These are phyloP conservation scores for Dryadula phaetusa DNA, from an alignment of 2,888 invertebrate species.

Conservation along the genomic window DNA sequence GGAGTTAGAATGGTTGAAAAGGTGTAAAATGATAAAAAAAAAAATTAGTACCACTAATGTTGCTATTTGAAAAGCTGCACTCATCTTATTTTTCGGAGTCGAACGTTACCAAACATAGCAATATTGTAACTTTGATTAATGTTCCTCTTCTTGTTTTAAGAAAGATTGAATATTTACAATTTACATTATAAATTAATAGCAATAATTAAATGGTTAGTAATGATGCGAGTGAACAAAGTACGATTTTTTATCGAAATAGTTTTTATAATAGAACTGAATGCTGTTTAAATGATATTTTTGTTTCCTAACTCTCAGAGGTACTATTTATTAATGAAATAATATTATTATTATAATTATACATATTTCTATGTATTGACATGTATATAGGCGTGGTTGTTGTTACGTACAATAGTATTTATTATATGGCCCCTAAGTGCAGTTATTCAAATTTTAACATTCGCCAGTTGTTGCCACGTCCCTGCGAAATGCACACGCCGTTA, in stretches of 20 bases:
- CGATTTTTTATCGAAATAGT: slow-evolving; percentile 83
- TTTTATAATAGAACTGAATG: slow-evolving; percentile 81
- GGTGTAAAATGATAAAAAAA: slow-evolving; percentile 56
- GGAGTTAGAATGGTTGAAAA: slow-evolving; percentile 70
- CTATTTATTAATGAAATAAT: slow-evolving; percentile 85
- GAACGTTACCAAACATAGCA: slow-evolving; percentile 82
- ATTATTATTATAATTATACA: slow-evolving; percentile 82
- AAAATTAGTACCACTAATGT: slow-evolving; percentile 55
- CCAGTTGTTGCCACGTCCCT: slow-evolving; percentile 74
- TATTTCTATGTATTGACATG: slow-evolving; percentile 85
- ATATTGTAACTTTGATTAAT: slow-evolving; percentile 82
- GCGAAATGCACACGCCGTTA: slow-evolving; percentile 78
- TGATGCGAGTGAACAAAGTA: slow-evolving; percentile 80
- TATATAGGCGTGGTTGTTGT: slow-evolving; percentile 74
- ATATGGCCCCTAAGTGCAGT: slow-evolving; percentile 80
- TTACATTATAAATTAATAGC: slow-evolving; percentile 79
- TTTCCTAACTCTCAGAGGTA: slow-evolving; percentile 86
- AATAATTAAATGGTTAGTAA: slow-evolving; percentile 79
- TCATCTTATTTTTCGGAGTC: slow-evolving; percentile 73
- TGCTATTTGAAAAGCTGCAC: slow-evolving; percentile 84
- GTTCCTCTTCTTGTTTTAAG: slow-evolving; percentile 85
- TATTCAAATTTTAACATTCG: slow-evolving; percentile 85
- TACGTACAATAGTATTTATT: slow-evolving; percentile 67
- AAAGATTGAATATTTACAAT: slow-evolving; percentile 84
- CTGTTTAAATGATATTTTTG: slow-evolving; percentile 79